phyloP scores from a whole-genome alignment of 1,140 invertebrate species.

The Drosophila parvula region DNA sequence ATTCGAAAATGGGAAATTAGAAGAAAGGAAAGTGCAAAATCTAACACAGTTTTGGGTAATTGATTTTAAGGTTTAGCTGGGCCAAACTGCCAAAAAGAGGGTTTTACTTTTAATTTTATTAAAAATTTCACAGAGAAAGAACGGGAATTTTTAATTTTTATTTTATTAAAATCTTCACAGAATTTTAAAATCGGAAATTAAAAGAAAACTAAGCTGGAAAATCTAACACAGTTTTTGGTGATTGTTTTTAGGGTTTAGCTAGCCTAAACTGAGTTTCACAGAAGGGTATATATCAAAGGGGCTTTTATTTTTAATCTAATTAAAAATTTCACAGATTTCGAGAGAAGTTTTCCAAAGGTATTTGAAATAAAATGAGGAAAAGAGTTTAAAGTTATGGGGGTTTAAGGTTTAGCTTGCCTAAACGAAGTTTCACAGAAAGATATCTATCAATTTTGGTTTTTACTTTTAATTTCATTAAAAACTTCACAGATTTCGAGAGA shows the following conservation, averaged over 20 bases:
- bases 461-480: constrained; percentile 26
- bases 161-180: constrained; percentile 31
- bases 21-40: neutral
- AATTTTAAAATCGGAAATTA: neutral
- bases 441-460: neutral
- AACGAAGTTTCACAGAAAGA: neutral
- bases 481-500: constrained; percentile 10
- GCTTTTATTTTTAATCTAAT: constrained; percentile 9
- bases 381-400: too few relatives aligned
- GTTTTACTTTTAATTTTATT: constrained; percentile 33
- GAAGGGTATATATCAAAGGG: neutral
- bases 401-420: neutral
- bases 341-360: neutral
- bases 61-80: neutral
- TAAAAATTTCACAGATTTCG: neutral
- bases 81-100: neutral
- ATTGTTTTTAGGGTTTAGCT: neutral
- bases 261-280: neutral
- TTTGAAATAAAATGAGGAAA: neutral
- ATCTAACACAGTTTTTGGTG: constrained; percentile 5
- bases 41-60: neutral
- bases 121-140: constrained; percentile 16
- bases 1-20: neutral
- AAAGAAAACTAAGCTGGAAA: neutral
- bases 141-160: neutral